These are phyloP conservation scores for Spisula subtruncata DNA, from an alignment of 2,888 invertebrate species.

Conservation along the genomic window DNA sequence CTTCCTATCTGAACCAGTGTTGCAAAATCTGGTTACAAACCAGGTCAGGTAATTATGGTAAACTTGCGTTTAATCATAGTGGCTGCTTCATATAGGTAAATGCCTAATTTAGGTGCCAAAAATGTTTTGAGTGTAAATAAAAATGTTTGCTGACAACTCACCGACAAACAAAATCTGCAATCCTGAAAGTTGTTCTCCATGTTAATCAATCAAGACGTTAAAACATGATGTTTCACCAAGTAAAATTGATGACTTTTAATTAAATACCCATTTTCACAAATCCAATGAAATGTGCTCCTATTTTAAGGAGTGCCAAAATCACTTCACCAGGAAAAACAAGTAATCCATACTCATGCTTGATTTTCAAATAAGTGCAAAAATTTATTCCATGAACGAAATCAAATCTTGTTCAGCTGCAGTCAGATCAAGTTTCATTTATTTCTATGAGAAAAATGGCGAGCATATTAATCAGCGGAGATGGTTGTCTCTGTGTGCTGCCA, in stretches of 20 bases:
- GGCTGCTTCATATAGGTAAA: too few relatives aligned
- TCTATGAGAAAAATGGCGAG: constrained; percentile 1
- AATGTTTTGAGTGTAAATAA: too few relatives aligned
- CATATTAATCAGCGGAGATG: neutral
- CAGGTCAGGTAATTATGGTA: too few relatives aligned
- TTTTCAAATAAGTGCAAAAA: constrained; percentile 10
- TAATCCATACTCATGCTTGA: neutral
- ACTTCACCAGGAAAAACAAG: neutral
- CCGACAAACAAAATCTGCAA: neutral
- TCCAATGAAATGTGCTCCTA: neutral
- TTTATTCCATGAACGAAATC: neutral
- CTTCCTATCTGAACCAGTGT: too few relatives aligned
- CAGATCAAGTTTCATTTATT: constrained; percentile 2
- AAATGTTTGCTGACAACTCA: too few relatives aligned
- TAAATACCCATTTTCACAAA: neutral
- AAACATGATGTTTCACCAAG: neutral
- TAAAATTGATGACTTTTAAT: constrained; percentile 3
- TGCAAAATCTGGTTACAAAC: too few relatives aligned
- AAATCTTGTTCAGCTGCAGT: neutral
- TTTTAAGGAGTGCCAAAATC: neutral
- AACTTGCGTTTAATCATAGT: too few relatives aligned
- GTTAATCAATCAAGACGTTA: neutral
- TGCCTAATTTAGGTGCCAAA: too few relatives aligned
- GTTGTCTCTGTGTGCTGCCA: neutral
- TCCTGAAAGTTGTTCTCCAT: neutral